Conservation (phyloP, 2,113 vertebrate species). For the Prietella phreatophila region DNA sequence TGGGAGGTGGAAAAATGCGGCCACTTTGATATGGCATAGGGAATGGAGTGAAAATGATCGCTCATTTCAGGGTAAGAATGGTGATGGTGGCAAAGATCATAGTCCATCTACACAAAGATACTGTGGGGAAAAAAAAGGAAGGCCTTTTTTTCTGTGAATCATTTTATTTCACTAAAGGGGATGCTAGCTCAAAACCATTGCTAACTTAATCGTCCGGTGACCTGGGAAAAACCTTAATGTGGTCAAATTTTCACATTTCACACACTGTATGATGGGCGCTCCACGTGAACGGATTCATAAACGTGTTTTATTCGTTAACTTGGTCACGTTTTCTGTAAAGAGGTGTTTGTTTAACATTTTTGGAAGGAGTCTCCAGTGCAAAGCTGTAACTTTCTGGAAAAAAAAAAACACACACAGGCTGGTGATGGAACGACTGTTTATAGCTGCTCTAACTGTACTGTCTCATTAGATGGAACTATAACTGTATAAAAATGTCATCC, state of each 20-base stretch:
- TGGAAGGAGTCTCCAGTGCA: too few species aligned
- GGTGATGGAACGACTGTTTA: too few species aligned
- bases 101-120: neutral
- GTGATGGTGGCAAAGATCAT: neutral
- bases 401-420: too few species aligned
- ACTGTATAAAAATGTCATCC: too few species aligned
- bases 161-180: neutral
- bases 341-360: too few species aligned
- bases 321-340: too few species aligned
- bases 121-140: neutral
- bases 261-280: too few species aligned
- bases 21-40: conserved; percentile 15
- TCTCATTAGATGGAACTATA: too few species aligned
- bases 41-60: conserved; percentile 37
- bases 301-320: too few species aligned
- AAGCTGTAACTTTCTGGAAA: too few species aligned
- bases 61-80: conserved; percentile 17
- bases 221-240: neutral
- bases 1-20: conserved; percentile 13
- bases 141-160: neutral
- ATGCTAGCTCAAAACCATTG: neutral
- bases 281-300: too few species aligned
- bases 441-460: too few species aligned
- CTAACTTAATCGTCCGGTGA: neutral
- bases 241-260: neutral